These are phyloP conservation scores for Tetragonula carbonaria DNA, from an alignment of 2,888 invertebrate genomes.

Conservation along the genomic window DNA sequence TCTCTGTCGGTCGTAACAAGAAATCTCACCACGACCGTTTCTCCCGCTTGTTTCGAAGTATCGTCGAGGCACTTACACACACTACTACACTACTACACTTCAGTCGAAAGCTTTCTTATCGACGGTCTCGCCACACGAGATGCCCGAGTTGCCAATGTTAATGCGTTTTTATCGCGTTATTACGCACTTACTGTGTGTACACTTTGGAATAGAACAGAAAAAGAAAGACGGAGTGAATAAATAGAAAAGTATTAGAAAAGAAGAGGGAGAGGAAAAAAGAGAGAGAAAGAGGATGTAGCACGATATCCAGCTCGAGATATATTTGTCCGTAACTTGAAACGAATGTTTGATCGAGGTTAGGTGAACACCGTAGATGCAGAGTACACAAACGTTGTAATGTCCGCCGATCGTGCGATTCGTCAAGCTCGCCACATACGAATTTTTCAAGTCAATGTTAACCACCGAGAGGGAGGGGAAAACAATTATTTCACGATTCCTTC, in stretches of 20 bases:
- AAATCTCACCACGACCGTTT: conserved; percentile 47
- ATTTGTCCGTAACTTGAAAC: conserved; percentile 49
- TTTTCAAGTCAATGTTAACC: conserved; percentile 47
- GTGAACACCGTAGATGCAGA: conserved; percentile 26
- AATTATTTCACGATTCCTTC: conserved; percentile 31
- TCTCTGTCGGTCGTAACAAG: conserved; percentile 39
- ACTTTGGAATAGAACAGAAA: conserved; percentile 25
- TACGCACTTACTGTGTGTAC: conserved; percentile 38
- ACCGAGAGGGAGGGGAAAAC: conserved; percentile 31
- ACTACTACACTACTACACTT: conserved; percentile 35
- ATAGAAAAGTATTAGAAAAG: conserved; percentile 28
- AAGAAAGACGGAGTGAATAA: conserved; percentile 19
- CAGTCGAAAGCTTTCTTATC: conserved; percentile 26
- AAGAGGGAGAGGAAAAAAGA: conserved; percentile 18
- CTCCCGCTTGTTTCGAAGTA: not conserved
- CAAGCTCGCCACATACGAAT: conserved; percentile 39
- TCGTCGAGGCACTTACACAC: conserved; percentile 8
- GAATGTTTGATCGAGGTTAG: conserved; percentile 57
- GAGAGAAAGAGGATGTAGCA: conserved; percentile 18
- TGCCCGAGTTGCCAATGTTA: conserved; percentile 14
- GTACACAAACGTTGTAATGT: conserved; percentile 17
- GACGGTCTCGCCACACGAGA: conserved; percentile 10
- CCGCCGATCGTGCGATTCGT: conserved; percentile 8
- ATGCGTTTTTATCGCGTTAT: conserved; percentile 42
- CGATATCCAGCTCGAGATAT: conserved; percentile 37